Evolutionary conservation across 2,113 vertebrate species (phyloP), one percentile per base, ranked within the genome.

Genomic region (Tachysurus fulvidraco): DNA sequence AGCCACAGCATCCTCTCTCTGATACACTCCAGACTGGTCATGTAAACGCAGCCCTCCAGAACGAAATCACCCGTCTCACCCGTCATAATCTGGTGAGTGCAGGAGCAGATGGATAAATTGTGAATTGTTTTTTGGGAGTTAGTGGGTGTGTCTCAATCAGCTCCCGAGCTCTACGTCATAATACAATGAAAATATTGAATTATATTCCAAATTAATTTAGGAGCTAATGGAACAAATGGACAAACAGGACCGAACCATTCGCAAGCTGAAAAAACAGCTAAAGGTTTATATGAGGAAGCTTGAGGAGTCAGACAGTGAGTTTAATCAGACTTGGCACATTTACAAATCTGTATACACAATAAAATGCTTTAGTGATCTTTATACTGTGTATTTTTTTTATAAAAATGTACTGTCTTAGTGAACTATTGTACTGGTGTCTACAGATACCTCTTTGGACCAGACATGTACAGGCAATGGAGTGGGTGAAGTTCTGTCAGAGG

Each of bases 221-320:
- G 97, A 98, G 89, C 93, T 97, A 85, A 95, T 98, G 97, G 97
- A 98, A 85, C 96, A 97, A 86, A 95, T 96, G 81, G 98, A 97
- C 91, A 97, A 97, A 86, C 98, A 99, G 92, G 97, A 98, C 89
- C 98, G 98, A 93, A 96, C 92, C 41, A 94, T 97, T 30, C 95
- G 96, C 89, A 98, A 97, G 91, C 92, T 99, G 88, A 99, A 97
- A 93, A 98, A 98, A 87, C 96, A 99, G 90, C 93, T 99, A 71
- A 98, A 97, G 92, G 88, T 96, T 0, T 97, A 97, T 90, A 93
- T 96, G 23, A 97, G 96, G 92, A 99, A 96, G 93, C 95, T 96
- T 0, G 96, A 96, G 81, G 97, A 98, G 86, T 93, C 95, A 5
- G 97, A 98, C 96, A 96, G 98, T 99, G 96, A 90, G 90, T 14